Conservation (phyloP, 2,797 vertebrate species). For the Sparidentex hasta region DNA sequence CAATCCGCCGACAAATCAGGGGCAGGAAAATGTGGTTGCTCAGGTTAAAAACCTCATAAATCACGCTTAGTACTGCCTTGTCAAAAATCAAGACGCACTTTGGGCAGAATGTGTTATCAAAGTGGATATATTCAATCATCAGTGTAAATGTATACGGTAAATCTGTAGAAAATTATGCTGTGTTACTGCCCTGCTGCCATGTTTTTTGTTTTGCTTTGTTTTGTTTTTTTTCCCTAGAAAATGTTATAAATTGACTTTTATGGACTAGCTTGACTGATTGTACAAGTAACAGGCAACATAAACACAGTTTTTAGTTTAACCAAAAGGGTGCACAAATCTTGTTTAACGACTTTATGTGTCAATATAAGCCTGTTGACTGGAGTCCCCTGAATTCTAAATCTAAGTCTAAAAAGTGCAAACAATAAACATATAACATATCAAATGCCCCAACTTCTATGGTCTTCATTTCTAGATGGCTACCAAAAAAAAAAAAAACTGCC, state of each 20-base stretch:
- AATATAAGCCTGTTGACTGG: not conserved
- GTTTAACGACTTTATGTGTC: not conserved
- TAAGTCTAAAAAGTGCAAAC: no score
- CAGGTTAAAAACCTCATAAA: slow-evolving; percentile 8
- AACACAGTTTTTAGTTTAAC: not conserved
- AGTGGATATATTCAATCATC: not conserved
- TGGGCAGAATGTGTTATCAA: not conserved
- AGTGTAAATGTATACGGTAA: not conserved
- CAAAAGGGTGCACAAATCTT: not conserved
- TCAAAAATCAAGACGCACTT: slow-evolving; percentile 1
- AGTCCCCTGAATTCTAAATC: no score
- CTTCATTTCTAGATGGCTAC: not conserved
- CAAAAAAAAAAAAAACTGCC: not conserved
- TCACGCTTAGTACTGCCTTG: not conserved
- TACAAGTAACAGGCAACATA: not conserved
- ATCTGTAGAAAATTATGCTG: not conserved
- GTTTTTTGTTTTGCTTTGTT: not conserved
- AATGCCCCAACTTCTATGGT: slow-evolving; percentile 2
- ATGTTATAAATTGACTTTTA: not conserved
- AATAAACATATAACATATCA: not conserved
- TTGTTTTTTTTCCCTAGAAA: not conserved
- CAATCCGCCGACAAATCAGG: slow-evolving; percentile 12
- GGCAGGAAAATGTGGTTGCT: not conserved
- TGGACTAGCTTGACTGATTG: not conserved
- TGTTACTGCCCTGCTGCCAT: rapidly evolving